Conservation (phyloP, 2,888 invertebrate genomes). For the Petrophora chlorosata region DNA sequence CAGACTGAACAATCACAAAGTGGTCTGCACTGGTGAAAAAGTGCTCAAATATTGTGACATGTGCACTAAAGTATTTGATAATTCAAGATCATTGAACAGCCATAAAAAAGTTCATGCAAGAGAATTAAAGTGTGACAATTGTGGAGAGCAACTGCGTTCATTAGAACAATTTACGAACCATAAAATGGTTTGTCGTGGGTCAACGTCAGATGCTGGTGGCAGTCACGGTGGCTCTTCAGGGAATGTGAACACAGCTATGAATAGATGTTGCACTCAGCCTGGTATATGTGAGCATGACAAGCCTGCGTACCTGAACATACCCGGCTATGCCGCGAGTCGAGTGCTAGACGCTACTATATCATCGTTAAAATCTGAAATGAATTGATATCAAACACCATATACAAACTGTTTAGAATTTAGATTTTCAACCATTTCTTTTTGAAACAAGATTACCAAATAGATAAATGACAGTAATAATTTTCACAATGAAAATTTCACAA, state of each 20-base stretch:
- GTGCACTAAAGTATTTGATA: constrained; percentile 82
- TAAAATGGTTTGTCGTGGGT: constrained; percentile 75
- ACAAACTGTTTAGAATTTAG: constrained; percentile 42
- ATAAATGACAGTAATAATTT: constrained; percentile 77
- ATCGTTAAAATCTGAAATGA: constrained; percentile 77
- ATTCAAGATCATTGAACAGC: constrained; percentile 80
- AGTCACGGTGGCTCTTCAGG: constrained; percentile 51
- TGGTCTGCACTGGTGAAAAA: constrained; percentile 80
- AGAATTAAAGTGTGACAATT: constrained; percentile 79
- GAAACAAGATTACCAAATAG: constrained; percentile 78
- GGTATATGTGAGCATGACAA: constrained; percentile 81
- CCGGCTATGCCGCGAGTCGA: constrained; percentile 75
- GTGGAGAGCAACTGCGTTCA: constrained; percentile 79
- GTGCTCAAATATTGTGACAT: constrained; percentile 81
- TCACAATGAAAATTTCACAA: constrained; percentile 82
- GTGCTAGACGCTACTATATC: constrained; percentile 77
- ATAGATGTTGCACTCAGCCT: constrained; percentile 76
- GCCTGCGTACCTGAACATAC: constrained; percentile 79
- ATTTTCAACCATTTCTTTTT: constrained; percentile 62
- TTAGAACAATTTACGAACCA: constrained; percentile 80
- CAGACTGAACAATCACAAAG: constrained; percentile 80
- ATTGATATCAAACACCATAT: constrained; percentile 62
- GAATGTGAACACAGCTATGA: constrained; percentile 46
- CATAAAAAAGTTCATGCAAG: constrained; percentile 82
- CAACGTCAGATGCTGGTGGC: constrained; percentile 59